Base-by-base conservation (phyloP, 2,113 vertebrate species). In the Laterallus jamaicensis region DNA sequence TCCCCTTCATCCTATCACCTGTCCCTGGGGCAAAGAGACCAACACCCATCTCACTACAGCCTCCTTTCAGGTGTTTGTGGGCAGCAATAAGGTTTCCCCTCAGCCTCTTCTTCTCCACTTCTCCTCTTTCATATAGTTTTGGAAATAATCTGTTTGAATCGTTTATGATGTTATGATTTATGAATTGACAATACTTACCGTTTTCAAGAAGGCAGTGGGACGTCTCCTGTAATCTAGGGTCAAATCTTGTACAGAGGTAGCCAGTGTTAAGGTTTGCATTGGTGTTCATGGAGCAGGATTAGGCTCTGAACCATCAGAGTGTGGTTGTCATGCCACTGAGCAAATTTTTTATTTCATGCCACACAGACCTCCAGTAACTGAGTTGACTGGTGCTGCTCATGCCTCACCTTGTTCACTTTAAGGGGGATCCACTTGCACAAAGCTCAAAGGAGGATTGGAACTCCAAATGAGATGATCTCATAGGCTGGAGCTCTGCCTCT, bases 151-250 rank as follows among this genome's bases (percentile, higher is more conserved):
- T 75, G 3, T 77, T 62, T 15, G 82, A 70, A 54, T 71, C 24
- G 49, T 59, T 70, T 59, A 59, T 18, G 16, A 3, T 82, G 19
- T 56, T 7, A 5, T 71, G 12, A 64, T 4, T 2, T 55, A 31
- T 21, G 22, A 81, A 83, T 75, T 66, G 75, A 29, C 6, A 75
- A 3, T 58, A 44, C n/a, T 70, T 50, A 8, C 29, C 60, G 0
- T 64, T 82, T 90, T 56, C 32, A 66, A 47, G 39, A 75, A 62
- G 55, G 21, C 16, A 5, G 6, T 52, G 12, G 6, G 21, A 93
- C 0, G 0, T 68, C 35, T 24, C 7, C 52, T 69, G 29, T 40
- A 85, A 50, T 70, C 37, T 9, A 40, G 15, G 8, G 16, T 10
- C 31, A 63, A 62, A 44, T 68, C 10, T 67, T 63, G 3, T 83